Percentiles rank a stretch among this genome's conserved stretches.
These are phyloP conservation scores for Toxonevra muliebris DNA, from an alignment of 2,888 invertebrate species.

Conservation along the genomic window DNA sequence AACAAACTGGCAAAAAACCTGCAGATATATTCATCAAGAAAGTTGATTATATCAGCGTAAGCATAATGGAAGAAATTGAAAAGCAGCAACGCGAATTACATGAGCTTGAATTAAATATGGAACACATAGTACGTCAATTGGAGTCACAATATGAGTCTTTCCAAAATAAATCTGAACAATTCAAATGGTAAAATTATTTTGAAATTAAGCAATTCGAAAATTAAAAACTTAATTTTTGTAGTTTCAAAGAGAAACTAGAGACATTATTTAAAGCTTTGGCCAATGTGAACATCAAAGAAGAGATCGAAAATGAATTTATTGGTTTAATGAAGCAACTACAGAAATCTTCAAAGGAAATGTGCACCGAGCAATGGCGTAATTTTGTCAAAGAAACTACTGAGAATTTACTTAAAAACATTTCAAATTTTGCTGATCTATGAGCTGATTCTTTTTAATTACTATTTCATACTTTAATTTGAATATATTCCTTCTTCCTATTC, in stretches of 20 bases:
- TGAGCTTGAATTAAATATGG: conserved; percentile 23
- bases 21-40: conserved; percentile 21
- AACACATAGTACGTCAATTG: conserved; percentile 33
- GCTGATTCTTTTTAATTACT: too few relatives aligned
- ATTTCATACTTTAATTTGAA: too few relatives aligned
- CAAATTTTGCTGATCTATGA: conserved; percentile 15
- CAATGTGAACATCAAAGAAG: conserved; percentile 14
- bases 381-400: conserved; percentile 22
- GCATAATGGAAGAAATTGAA: conserved; percentile 25
- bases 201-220: background rate
- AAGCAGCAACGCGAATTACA: conserved; percentile 18
- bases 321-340: conserved; percentile 14
- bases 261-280: conserved; percentile 11
- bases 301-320: conserved; percentile 9
- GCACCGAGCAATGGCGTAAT: conserved; percentile 21
- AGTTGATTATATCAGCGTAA: conserved; percentile 23
- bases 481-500: too few relatives aligned
- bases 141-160: conserved; percentile 35
- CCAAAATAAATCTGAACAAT: conserved; percentile 33
- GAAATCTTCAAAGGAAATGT: conserved; percentile 9
- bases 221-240: background rate
- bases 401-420: conserved; percentile 21
- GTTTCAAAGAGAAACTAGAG: conserved; percentile 22
- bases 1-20: background rate
- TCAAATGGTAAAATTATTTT: conserved; percentile 35